Evolutionary conservation across 2,888 invertebrate species (phyloP), one percentile per base, ranked within the genome.

Genomic region (Adineta ricciae): DNA sequence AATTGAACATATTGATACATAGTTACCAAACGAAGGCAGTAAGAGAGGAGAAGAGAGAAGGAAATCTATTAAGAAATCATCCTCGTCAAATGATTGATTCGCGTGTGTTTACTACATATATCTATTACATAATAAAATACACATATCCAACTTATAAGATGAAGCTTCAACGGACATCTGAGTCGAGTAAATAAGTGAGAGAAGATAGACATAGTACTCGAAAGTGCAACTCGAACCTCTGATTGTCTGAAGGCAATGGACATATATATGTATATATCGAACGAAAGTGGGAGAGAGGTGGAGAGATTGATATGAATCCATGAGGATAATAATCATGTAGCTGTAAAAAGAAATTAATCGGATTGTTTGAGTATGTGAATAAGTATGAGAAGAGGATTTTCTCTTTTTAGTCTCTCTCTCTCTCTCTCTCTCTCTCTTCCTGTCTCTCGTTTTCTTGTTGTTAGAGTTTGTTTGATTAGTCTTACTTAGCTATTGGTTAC

Each of bases 401-500:
- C 46, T 46, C 46, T 46, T 11, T 46, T 11, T 14, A 8, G 8
- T 50, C 19, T 50, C 50, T 50, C 50, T 50, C 50, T 50, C 50
- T 50, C 3, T 19, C 9, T 56, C 56, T 0, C 14, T 64, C 27
- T 14, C 32, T 64, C 14, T 9, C n/a, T 24, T 64, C 46, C 46
- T 46, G 8, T 46, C 46, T 64, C 11, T 46, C 46, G 5, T 27
- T 32, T 64, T 64, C 32, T 32, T 64, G 27, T 3, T 14, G 32
- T 46, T 46, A 64, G 64, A 32, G 32, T 7, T 64, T 64, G 64
- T 64, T 64, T 64, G 64, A 64, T 64, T 64, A 64, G 64, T 64
- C 32, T 64, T 64, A 64, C 32, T 64, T 64, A 64, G 19, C 64
- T 64, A 64, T 64, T 64, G 64, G 64, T 64, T 64, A 64, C 64